A percentile compares a stretch with the other conserved stretches of the same genome.
Evolutionary conservation across 92 coral and sea anemone genomes (phyloP).

Genomic region (Isaurus tuberculatus): DNA sequence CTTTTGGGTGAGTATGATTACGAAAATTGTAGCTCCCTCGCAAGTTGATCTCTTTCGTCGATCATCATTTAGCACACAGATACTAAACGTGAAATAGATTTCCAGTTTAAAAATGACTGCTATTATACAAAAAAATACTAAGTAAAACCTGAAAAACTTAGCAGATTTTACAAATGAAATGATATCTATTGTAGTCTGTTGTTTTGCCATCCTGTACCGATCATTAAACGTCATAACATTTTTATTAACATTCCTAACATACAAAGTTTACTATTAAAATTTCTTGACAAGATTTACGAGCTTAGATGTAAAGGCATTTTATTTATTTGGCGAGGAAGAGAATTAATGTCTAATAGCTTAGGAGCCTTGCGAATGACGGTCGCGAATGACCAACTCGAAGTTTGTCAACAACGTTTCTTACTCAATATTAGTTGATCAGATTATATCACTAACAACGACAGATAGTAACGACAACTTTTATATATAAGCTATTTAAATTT

Average conservation of each 20-base stretch:
- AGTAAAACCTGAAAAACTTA: too few relatives aligned
- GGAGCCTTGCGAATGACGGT: too few relatives aligned
- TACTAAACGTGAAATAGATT: background rate
- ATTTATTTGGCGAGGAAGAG: background rate
- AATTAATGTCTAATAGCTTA: background rate
- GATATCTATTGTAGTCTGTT: background rate
- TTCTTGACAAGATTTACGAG: background rate
- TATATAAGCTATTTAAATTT: too few relatives aligned
- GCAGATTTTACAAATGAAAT: background rate
- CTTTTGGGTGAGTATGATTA: constrained; percentile 94
- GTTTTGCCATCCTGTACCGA: background rate
- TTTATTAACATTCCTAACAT: background rate
- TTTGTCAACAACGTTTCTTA: too few relatives aligned
- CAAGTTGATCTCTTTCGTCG: background rate
- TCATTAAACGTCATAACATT: background rate
- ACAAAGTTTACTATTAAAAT: background rate
- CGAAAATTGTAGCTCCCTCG: background rate
- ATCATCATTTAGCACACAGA: background rate
- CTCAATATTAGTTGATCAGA: too few relatives aligned
- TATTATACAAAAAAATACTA: background rate
- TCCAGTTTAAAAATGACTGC: background rate
- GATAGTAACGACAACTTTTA: too few relatives aligned
- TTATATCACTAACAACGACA: too few relatives aligned
- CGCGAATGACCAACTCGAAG: too few relatives aligned
- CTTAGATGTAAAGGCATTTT: background rate